Conservation (phyloP, 2,888 invertebrate species). For the Drosophila koepferae region DNA sequence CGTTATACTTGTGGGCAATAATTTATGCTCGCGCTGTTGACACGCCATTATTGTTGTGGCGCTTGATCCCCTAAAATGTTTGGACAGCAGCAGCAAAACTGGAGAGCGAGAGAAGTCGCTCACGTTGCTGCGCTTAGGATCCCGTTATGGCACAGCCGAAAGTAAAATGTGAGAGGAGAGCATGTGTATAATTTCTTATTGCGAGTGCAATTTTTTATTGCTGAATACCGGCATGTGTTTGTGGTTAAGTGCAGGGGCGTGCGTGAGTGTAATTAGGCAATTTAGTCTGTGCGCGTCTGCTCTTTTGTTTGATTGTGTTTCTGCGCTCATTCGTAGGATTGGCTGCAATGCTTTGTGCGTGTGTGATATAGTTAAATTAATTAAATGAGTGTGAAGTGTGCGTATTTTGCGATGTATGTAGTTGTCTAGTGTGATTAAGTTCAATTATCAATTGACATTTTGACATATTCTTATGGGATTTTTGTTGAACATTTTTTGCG, state of each 20-base stretch:
- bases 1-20: conserved; percentile 2
- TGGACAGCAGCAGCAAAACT: neutral
- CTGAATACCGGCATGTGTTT: neutral
- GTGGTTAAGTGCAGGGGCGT: neutral
- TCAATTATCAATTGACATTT: neutral
- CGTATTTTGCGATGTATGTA: neutral
- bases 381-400: neutral
- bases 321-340: neutral
- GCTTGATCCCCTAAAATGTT: conserved; percentile 5
- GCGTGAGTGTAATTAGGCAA: neutral
- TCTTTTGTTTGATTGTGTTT: neutral
- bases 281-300: conserved; percentile 4
- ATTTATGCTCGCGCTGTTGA: neutral
- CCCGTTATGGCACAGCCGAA: neutral
- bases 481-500: neutral
- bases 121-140: conserved; percentile 4
- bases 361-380: neutral
- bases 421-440: neutral
- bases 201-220: neutral
- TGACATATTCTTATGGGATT: no score
- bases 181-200: no score
- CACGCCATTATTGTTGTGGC: neutral
- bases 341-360: neutral
- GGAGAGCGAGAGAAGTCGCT: neutral
- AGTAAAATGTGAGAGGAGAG: neutral